Conservation (phyloP, 2,113 vertebrate species). For the Bombycilla garrulus region DNA sequence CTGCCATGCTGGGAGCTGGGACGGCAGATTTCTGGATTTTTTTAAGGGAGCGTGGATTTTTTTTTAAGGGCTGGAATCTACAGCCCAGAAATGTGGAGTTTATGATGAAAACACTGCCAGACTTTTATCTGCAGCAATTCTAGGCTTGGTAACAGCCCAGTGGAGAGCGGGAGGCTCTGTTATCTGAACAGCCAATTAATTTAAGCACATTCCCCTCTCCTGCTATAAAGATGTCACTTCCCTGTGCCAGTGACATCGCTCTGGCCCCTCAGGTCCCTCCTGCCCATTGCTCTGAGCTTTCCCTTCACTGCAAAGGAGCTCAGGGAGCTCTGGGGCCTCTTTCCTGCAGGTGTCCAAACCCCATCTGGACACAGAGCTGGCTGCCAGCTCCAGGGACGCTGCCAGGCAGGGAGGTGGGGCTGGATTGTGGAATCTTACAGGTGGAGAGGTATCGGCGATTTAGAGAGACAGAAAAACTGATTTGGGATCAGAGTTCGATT, state of each 20-base stretch:
- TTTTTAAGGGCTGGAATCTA: not conserved
- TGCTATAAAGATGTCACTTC: not conserved
- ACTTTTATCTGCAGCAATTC: slow-evolving; percentile 34
- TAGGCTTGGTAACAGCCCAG: not conserved
- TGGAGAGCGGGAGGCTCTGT: not conserved
- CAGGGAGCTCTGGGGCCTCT: not conserved
- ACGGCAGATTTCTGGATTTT: not conserved
- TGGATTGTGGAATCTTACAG: not conserved
- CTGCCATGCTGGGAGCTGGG: not conserved
- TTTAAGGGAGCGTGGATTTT: not conserved
- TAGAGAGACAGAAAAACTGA: no score
- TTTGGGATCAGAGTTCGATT: no score
- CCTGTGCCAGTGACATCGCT: not conserved
- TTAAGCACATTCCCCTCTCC: not conserved
- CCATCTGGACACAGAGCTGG: not conserved
- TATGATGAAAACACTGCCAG: not conserved
- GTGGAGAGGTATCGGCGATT: no score
- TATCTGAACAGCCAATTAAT: not conserved
- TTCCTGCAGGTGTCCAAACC: not conserved
- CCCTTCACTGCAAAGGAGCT: accelerated
- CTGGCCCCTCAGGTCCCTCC: not conserved
- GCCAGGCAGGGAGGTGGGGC: not conserved
- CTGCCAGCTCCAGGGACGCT: not conserved
- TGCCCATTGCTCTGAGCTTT: not conserved
- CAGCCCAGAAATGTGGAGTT: not conserved